Evolutionary conservation across 2,888 invertebrate genomes (phyloP), one percentile per base, ranked within the genome.

Genomic region (Balanococcus diminutus): DNA sequence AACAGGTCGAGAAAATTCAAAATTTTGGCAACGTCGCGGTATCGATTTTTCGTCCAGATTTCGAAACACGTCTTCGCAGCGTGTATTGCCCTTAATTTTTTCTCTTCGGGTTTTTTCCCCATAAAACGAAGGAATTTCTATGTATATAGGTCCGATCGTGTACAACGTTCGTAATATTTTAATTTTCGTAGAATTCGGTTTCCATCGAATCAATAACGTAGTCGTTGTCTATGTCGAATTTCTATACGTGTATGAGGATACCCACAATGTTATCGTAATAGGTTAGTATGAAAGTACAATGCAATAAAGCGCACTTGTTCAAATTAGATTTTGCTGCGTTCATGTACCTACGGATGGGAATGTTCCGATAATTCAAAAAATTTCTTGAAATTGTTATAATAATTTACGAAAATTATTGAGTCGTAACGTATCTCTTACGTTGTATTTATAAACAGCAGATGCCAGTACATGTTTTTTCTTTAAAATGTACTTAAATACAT

Each of bases 31-130:
- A 82, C 82, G 56, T 56, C 82, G 82, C 56, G 28, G 16, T 51
- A 82, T 82, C 32, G 82, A 75, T 84, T 84, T 84, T 84, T 72
- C 46, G 67, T 51, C n/a, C 25, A n/a, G 31, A 31, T 51, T 67
- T 83, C 36, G 14, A 67, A 84, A 84, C 56, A 84, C 67, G 56
- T 61, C 25, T 84, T 51, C 75, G 19, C 19, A 19, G 19, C 19
- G 75, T 42, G 75, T 67, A 42, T 84, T 72, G 51, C 31, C 84
- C 84, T 84, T 84, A 36, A 25, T 72, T 36, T 67, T 42, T 72
- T 72, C 31, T 16, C 32, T 39, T 14, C n/a, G 32, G 22, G 28
- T 8, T 56, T 56, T 56, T 56, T 56, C 22, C 19, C 8, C 56
- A 22, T 22, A 22, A 56, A 56, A 42, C 2, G 6, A 19, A 56